Base-by-base conservation (phyloP, 2,113 vertebrate genomes). In the Acanthochromis polyacanthus region DNA sequence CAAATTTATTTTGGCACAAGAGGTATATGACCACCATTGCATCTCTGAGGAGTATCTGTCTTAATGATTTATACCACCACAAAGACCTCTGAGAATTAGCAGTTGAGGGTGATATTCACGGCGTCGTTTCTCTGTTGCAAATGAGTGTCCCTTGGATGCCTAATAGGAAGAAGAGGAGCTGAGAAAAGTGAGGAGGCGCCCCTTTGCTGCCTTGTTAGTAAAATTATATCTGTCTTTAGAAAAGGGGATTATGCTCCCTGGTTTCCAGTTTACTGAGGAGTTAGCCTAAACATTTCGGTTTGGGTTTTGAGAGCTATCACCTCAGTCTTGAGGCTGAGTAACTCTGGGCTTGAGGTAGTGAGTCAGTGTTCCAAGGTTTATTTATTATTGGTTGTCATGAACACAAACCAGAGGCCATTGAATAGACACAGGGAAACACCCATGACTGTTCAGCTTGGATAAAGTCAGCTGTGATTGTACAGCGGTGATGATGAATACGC, bases 1-100 rank as follows among this genome's bases (percentile, higher is more conserved):
- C 90, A 88, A 90, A 87, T 84, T 85, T 67, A 56, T 88, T 90
- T 86, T 86, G 87, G 82, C 75, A 71, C 81, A 64, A 86, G 88
- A 92, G 80, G 82, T 88, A 82, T 90, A 75, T 90, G 86, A 93
- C 92, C 88, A 85, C 91, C 82, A 57, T 51, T 36, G 86, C 85
- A 93, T 94, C 95, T 95, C 93, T 20, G 66, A 93, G 94, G 94
- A 95, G 89, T 85, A 91, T 88, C 92, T 93, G 93, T 94, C 94
- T 90, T 94, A 92, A 94, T 95, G 94, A 95, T 95, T 95, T 93
- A 94, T 95, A 89, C 76, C 78, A 62, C 85, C 85, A 84, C 79
- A 63, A 74, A 94, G 86, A 83, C 93, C 93, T 94, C 72, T 66
- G 93, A 94, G 93, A 91, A 93, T 93, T 93, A 90, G 82, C 87